Evolutionary conservation across 2,888 invertebrate genomes (phyloP).

Genomic region (Hyles lineata): DNA sequence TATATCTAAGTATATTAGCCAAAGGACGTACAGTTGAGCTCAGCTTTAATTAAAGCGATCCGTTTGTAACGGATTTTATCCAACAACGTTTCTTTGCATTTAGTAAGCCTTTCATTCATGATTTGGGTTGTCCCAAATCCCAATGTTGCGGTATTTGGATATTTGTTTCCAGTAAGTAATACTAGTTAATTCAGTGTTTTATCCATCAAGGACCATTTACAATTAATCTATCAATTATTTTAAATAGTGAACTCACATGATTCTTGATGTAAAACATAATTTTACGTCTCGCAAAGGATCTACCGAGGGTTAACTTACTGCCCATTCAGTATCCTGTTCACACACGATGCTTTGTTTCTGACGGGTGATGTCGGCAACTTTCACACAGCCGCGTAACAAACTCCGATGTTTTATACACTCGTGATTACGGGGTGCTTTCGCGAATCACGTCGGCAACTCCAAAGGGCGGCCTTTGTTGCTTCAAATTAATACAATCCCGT

Average conservation of each 20-base stretch:
- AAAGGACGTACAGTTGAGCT: no score
- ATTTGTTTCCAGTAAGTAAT: no score
- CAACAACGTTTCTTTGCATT: no score
- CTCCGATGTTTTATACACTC: constrained; percentile 26
- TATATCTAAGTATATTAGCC: no score
- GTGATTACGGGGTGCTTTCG: constrained; percentile 21
- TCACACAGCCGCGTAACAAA: constrained; percentile 37
- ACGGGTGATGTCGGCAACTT: constrained; percentile 50
- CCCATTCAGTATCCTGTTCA: constrained; percentile 10
- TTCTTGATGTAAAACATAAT: neutral
- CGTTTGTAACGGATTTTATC: no score
- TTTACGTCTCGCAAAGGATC: neutral
- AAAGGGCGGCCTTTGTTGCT: constrained; percentile 3
- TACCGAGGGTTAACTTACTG: constrained; percentile 1
- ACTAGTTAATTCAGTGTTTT: no score
- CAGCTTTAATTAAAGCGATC: no score
- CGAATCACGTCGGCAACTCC: constrained; percentile 18
- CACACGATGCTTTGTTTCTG: constrained; percentile 56
- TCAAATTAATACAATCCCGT: constrained; percentile 13
- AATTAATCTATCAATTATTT: no score
- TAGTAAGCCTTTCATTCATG: no score
- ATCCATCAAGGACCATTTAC: no score
- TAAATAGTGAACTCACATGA: neutral
- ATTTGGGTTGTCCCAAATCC: no score
- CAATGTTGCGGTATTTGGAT: no score